Evolutionary conservation across 2,113 vertebrate genomes (phyloP).

Genomic region (Lepidothrix coronata): DNA sequence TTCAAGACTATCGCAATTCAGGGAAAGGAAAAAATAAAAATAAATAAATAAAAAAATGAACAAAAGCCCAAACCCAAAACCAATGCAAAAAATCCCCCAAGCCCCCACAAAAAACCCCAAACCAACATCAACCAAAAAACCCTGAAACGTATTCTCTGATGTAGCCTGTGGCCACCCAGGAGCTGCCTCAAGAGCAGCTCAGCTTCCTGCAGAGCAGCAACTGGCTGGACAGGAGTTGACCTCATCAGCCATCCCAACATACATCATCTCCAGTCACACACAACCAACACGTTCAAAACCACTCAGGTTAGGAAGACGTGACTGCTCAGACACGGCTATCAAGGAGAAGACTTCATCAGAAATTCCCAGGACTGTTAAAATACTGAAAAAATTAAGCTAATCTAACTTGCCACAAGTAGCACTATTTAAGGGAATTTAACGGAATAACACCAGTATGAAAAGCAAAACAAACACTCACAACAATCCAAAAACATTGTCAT

Average conservation of each 20-base stretch:
- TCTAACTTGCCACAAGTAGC: not conserved
- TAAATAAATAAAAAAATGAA: not conserved
- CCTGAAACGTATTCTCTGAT: not conserved
- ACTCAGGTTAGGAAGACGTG: not conserved
- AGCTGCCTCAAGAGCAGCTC: not conserved
- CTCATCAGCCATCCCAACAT: not conserved
- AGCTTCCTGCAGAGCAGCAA: not conserved
- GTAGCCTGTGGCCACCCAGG: not conserved
- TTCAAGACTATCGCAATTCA: not conserved
- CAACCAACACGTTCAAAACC: not conserved
- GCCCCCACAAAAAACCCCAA: not conserved
- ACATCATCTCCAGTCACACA: not conserved
- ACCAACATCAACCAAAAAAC: not conserved
- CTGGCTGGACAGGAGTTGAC: not conserved
- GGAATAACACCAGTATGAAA: not conserved
- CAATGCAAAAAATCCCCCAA: not conserved
- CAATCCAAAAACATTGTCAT: not conserved
- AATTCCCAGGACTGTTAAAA: not conserved
- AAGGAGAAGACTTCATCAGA: not conserved
- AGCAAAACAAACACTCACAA: not conserved
- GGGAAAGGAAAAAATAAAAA: not conserved
- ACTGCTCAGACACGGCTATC: not conserved
- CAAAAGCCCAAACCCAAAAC: not conserved
- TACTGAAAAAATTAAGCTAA: not conserved
- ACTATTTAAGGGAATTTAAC: not conserved